phyloP scores from a whole-genome alignment of 1,140 invertebrate species.

The Aphelinus atriplicis region DNA sequence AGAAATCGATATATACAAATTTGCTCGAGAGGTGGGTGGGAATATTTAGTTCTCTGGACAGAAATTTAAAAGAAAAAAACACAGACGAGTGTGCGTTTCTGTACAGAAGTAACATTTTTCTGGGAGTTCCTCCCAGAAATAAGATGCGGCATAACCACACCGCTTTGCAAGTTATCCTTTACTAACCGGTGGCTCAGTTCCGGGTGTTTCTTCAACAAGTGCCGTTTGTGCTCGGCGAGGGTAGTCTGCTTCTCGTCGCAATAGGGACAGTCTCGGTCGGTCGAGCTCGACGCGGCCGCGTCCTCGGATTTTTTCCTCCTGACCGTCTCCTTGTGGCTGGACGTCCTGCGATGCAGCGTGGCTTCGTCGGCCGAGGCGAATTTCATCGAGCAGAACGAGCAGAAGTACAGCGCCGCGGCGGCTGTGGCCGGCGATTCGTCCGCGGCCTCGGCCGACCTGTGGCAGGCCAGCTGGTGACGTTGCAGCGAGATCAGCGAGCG shows the following conservation, averaged over 20 bases:
- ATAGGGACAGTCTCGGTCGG: conserved; percentile 69
- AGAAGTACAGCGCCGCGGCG: conserved; percentile 67
- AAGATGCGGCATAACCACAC: too few relatives aligned
- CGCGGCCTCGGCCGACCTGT: conserved; percentile 67
- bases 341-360: conserved; percentile 73
- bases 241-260: conserved; percentile 67
- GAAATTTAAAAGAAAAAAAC: too few relatives aligned
- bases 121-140: too few relatives aligned
- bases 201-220: conserved; percentile 73
- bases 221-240: conserved; percentile 71
- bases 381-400: conserved; percentile 72
- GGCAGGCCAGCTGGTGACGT: conserved; percentile 66
- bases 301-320: conserved; percentile 57
- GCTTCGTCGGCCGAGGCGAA: conserved; percentile 73
- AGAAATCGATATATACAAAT: too few relatives aligned
- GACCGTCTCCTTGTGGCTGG: conserved; percentile 70
- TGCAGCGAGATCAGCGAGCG: conserved; percentile 73
- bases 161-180: neutral
- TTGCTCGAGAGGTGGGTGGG: too few relatives aligned
- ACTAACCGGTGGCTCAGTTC: conserved; percentile 66
- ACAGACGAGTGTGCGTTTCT: too few relatives aligned
- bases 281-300: neutral
- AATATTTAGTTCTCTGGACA: too few relatives aligned
- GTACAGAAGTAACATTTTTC: too few relatives aligned
- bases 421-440: conserved; percentile 40